Conservation (phyloP, 1,140 invertebrate genomes). For the Pectinophora gossypiella region DNA sequence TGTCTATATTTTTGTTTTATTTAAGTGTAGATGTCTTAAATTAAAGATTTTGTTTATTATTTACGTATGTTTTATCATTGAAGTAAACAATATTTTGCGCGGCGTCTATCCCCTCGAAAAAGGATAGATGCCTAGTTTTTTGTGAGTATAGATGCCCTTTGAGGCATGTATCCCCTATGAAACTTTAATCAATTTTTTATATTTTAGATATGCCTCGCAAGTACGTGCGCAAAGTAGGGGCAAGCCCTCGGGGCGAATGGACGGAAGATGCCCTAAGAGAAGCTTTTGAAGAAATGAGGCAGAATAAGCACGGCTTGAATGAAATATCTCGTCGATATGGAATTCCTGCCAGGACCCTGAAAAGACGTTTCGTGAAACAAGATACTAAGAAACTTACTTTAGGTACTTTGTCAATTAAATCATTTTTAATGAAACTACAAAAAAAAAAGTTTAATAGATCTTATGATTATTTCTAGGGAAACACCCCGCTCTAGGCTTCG, state of each 20-base stretch:
- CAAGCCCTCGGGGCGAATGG: constrained; percentile 25
- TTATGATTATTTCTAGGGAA: constrained; percentile 29
- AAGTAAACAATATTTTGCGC: too few species aligned
- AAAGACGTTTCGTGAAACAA: constrained; percentile 22
- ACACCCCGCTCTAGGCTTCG: constrained; percentile 26
- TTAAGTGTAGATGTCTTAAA: constrained; percentile 20
- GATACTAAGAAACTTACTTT: constrained; percentile 16
- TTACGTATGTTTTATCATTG: constrained; percentile 13
- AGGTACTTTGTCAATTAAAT: constrained; percentile 17
- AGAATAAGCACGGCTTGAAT: constrained; percentile 25
- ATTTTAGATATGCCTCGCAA: constrained; percentile 78
- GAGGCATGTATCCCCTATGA: not conserved
- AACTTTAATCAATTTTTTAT: constrained; percentile 1
- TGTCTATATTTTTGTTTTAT: constrained; percentile 18
- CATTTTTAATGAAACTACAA: constrained; percentile 10
- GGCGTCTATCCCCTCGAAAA: constrained; percentile 28
- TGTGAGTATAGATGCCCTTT: constrained; percentile 15
- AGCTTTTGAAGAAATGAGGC: constrained; percentile 27
- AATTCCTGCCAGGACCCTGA: constrained; percentile 29
- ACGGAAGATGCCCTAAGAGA: constrained; percentile 27
- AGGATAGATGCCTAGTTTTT: constrained; percentile 20
- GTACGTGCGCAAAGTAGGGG: constrained; percentile 54
- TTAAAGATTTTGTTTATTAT: constrained; percentile 20
- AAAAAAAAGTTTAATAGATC: constrained; percentile 3
- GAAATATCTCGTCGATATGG: constrained; percentile 23